These are phyloP conservation scores for Lithosia quadra DNA, from an alignment of 2,888 invertebrate genomes.

Conservation along the genomic window DNA sequence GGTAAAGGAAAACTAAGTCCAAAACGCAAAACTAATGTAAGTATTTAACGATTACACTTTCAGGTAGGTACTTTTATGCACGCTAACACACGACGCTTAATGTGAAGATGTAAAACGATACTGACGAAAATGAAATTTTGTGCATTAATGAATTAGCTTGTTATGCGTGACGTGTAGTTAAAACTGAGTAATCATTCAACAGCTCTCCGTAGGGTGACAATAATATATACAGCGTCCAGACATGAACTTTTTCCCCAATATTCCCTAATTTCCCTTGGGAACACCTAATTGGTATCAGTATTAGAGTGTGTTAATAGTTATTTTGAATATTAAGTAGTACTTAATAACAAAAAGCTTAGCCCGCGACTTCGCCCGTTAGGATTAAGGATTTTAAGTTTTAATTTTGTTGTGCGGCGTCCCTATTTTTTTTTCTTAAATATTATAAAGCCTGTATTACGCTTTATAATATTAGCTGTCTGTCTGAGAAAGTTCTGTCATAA, in stretches of 20 bases:
- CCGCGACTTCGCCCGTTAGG: too few species aligned
- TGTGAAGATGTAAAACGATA: background rate
- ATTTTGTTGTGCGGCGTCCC: too few species aligned
- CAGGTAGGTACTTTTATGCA: background rate
- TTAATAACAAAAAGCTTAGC: too few species aligned
- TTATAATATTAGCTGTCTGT: too few species aligned
- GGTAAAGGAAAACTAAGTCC: background rate
- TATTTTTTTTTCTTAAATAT: too few species aligned
- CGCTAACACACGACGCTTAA: background rate
- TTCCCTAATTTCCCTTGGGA: slow-evolving; percentile 12
- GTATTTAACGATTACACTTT: background rate
- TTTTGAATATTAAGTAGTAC: background rate
- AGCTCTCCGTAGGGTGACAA: slow-evolving; percentile 14
- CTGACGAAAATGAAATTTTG: background rate
- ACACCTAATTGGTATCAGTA: background rate
- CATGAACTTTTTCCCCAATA: slow-evolving; percentile 5
- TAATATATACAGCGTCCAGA: background rate
- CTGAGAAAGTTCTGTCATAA: too few species aligned
- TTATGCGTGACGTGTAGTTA: slow-evolving; percentile 4
- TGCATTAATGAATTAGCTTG: background rate
- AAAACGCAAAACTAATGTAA: background rate
- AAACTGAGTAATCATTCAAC: slow-evolving; percentile 9
- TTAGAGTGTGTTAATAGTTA: too few species aligned
- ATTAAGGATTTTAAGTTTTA: too few species aligned
- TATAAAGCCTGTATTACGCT: too few species aligned